A percentile compares a stretch with the other conserved stretches of the same genome.
These are phyloP conservation scores for Acanthosepion lycidas DNA, from an alignment of 2,888 invertebrate genomes.

Conservation along the genomic window DNA sequence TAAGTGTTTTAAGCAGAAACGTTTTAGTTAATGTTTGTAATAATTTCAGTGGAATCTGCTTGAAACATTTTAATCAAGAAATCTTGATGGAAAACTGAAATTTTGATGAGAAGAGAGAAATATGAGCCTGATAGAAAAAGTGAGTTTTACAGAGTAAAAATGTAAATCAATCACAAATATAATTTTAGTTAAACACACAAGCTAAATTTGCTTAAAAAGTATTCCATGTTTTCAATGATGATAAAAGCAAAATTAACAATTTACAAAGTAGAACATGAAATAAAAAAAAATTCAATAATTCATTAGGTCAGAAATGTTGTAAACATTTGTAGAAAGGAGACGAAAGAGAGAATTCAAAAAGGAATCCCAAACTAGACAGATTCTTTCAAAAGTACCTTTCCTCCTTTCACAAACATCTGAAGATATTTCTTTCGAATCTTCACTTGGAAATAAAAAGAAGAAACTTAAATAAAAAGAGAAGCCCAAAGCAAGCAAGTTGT, in stretches of 20 bases:
- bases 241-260: background rate
- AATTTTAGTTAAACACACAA: too few species aligned
- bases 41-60: background rate
- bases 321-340: background rate
- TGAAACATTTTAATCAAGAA: background rate
- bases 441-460: background rate
- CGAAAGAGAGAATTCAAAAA: background rate
- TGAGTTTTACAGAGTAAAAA: too few species aligned
- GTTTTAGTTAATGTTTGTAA: background rate
- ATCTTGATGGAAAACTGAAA: too few species aligned
- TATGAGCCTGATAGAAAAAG: too few species aligned
- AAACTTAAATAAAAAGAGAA: too few species aligned
- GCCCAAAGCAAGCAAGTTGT: background rate
- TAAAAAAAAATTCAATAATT: background rate
- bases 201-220: background rate
- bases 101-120: too few species aligned
- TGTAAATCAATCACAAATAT: too few species aligned
- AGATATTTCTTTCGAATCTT: background rate
- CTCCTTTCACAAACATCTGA: background rate
- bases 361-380: background rate
- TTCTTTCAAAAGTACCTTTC: background rate
- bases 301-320: background rate
- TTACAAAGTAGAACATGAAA: background rate
- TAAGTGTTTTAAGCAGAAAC: too few species aligned
- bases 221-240: background rate